Evolutionary conservation across 2,113 vertebrate genomes (phyloP), one percentile per base, ranked within the genome.

Genomic region (Spea bombifrons): DNA sequence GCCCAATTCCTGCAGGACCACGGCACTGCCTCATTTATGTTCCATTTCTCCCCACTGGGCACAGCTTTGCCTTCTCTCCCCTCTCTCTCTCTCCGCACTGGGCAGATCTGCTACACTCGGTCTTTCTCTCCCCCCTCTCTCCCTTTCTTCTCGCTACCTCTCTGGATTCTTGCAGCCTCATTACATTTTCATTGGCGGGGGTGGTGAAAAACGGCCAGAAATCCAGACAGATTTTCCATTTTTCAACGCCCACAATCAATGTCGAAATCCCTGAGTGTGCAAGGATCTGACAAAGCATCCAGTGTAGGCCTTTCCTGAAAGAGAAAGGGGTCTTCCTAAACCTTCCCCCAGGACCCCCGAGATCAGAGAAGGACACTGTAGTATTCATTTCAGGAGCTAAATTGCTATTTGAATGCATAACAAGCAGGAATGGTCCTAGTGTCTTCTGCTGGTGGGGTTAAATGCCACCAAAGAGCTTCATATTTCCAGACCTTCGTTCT

Each of bases 121-220:
- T 10, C n/a, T 50, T 17, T 8, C 15, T 8, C 69, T 13, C 49
- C 69, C 69, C 49, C 48, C 49, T 55, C 50, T 4, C 44, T 64
- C 61, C 61, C 61, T 6, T 5, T 64, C 61, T 64, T 16, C 61
- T 8, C 55, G 55, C 55, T 59, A 59, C 55, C 69, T 55, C 13
- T 71, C 48, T 9, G 69, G 49, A 53, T 71, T 71, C 49, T 71
- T 71, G 69, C 69, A 53, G 69, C 69, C 69, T 71, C 69, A 71
- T 71, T 71, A 71, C 69, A 71, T 71, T 71, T 71, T 71, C 69
- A 55, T 71, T 71, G 69, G 69, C 69, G 69, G 69, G 69, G 69
- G 69, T 71, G 69, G 69, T 71, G 69, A 71, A 55, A 53, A 71
- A 71, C 69, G 69, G 49, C 49, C 69, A 71, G 50, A 71, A 30